Evolutionary conservation across 2,888 invertebrate species (phyloP).

Genomic region (Latheticus oryzae): DNA sequence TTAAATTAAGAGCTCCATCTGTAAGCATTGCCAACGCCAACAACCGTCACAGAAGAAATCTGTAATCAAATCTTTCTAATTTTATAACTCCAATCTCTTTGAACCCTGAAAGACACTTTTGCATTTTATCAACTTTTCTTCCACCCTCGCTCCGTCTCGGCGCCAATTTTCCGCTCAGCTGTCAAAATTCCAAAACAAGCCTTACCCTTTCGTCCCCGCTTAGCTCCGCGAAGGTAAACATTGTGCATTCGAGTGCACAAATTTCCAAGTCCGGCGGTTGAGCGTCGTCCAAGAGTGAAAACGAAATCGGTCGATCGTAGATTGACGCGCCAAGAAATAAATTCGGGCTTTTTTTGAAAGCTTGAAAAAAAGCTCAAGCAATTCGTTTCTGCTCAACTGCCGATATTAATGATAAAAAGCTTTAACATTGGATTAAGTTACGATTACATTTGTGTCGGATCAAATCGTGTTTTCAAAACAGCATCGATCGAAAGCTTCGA

Average conservation of each 20-base stretch:
- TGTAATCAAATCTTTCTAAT: too few relatives aligned
- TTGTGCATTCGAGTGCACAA: slow-evolving; percentile 23
- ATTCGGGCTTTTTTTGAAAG: slow-evolving; percentile 10
- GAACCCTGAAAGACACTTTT: too few relatives aligned
- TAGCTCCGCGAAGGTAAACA: slow-evolving; percentile 19
- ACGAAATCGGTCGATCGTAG: slow-evolving; percentile 29
- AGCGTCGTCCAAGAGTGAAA: slow-evolving; percentile 24
- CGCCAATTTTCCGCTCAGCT: neutral
- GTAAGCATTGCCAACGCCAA: too few relatives aligned
- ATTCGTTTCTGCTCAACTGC: slow-evolving; percentile 1
- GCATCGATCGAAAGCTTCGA: slow-evolving; percentile 3
- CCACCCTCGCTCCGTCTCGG: too few relatives aligned
- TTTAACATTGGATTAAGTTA: slow-evolving; percentile 11
- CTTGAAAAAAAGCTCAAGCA: slow-evolving; percentile 6
- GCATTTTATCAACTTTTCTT: too few relatives aligned
- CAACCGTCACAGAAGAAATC: too few relatives aligned
- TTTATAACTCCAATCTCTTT: too few relatives aligned
- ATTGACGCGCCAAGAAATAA: slow-evolving; percentile 21
- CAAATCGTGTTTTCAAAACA: slow-evolving; percentile 7
- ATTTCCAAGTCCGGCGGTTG: slow-evolving; percentile 8
- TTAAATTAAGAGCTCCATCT: too few relatives aligned
- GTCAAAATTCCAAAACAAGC: slow-evolving; percentile 1
- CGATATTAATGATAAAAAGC: slow-evolving; percentile 23
- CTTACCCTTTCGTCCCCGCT: slow-evolving; percentile 1
- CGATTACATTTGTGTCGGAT: slow-evolving; percentile 13